Conservation (phyloP, 2,113 vertebrate species). For the Chaetops frenatus region DNA sequence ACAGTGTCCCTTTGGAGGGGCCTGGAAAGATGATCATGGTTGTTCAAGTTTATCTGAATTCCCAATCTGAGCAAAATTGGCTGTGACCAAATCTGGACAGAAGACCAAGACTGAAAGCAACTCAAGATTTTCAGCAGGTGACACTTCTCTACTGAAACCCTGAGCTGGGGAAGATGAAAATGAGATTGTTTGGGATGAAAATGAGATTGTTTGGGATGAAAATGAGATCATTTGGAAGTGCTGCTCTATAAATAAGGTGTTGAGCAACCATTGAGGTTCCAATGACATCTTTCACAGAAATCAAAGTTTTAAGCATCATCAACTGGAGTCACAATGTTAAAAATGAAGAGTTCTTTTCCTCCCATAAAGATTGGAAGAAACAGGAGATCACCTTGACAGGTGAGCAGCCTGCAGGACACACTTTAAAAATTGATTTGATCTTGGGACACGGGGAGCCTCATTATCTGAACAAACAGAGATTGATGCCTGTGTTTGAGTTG, state of each 20-base stretch:
- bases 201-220: not conserved
- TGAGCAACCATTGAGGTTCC: not conserved
- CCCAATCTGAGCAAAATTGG: not conserved
- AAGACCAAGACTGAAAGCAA: not conserved
- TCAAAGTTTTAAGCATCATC: not conserved
- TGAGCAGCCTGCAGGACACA: not conserved
- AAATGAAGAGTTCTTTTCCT: not conserved
- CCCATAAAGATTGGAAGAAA: not conserved
- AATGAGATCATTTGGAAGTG: not conserved
- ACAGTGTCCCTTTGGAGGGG: not conserved
- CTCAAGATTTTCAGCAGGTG: not conserved
- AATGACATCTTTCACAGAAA: not conserved
- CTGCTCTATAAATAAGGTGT: not conserved
- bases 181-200: not conserved
- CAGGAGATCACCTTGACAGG: not conserved
- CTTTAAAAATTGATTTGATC: not conserved
- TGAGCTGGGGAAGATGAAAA: not conserved
- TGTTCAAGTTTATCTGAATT: not conserved
- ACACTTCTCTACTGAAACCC: not conserved
- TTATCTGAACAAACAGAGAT: not conserved
- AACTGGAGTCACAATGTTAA: not conserved
- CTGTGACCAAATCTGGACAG: not conserved
- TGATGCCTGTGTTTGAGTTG: not conserved
- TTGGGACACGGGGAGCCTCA: not conserved
- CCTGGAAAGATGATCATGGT: not conserved